Evolutionary conservation across 2,888 invertebrate genomes (phyloP), one percentile per base, ranked within the genome.

Genomic region (Campoplex nolae): DNA sequence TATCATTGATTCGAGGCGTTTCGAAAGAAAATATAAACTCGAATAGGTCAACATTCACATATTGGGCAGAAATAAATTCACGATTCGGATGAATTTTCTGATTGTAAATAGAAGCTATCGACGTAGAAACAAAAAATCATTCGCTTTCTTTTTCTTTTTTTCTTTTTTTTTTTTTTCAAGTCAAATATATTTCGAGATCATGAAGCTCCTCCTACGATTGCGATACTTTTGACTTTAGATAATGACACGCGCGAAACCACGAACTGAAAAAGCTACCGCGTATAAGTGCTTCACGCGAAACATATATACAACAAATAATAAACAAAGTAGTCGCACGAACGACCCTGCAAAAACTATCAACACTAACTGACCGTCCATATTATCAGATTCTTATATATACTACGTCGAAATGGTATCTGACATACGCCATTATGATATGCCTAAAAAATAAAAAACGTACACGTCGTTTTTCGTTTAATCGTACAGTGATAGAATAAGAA

Each of bases 281-380:
- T 38, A 67, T 23, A 65, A 67, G n/a, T 38, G 38, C 58, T 58
- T 28, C 58, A 58, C 23, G 23, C 58, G 28, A 58, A 58, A 13
- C 3, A 58, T 28, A 1, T 35, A 70, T 23, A 70, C 9, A 70
- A 68, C 42, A 23, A 23, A 23, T 23, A 23, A 23, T 23, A 45
- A 28, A 42, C 68, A 42, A 42, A n/a, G 42, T 68, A 28, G 45
- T 28, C 48, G 48, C 42, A 70, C 28, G 45, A 48, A 70, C 45
- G 42, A 23, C 58, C 58, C 58, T 58, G 42, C 18, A 42, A 68
- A 45, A 42, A 13, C 23, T 45, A 45, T 70, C 70, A 45, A 70
- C 70, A 45, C 70, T 48, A 13, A 45, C 23, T 45, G 45, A 70
- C 70, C 70, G 74, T 73, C 71, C 48, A 73, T 32, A 9, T 38